Base-by-base conservation (phyloP, 2,888 invertebrate species). In the Lasioglossum pauxillum region DNA sequence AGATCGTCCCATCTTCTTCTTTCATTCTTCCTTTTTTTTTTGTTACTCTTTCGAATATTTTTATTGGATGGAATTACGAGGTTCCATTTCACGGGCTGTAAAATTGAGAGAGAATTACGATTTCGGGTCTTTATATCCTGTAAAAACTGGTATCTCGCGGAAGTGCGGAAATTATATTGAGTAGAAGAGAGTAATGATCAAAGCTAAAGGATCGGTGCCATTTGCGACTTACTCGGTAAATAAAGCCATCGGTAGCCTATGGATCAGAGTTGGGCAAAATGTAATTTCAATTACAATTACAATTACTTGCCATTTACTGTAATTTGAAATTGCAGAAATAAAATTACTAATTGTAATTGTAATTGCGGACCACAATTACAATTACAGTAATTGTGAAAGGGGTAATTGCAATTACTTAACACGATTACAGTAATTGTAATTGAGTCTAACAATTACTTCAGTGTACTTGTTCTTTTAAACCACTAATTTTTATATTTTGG, bases 81-180 rank as follows among this genome's bases (percentile, higher is more conserved):
- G 46, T 46, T 64, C 46, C 46, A 46, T 79, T 79, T 79, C 79
- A 60, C 46, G 74, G 79, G 64, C n/a, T 79, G 73, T 79, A 79
- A 79, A 79, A 74, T 79, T 64, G 57, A 75, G 38, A 46, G 49
- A 71, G 78, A 78, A 78, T 78, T 69, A 78, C 67, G 49, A 53
- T 78, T 78, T 71, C 69, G 69, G 49, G 10, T 19, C 49, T 78
- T 78, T 69, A 78, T 53, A 38, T 16, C 46, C 46, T 49, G 67
- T 67, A 49, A 77, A 67, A 75, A 46, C 46, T 71, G 46, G 80
- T 64, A 71, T 64, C 49, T 49, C 38, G 38, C n/a, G 69, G n/a
- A 78, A 49, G 35, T 27, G 46, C n/a, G 14, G 49, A 69, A 69
- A 67, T 69, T 78, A 69, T 69, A 69, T 69, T 27, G 77, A 49